These are phyloP conservation scores for Cordilura impudica DNA, from an alignment of 2,888 invertebrate species.

Conservation along the genomic window DNA sequence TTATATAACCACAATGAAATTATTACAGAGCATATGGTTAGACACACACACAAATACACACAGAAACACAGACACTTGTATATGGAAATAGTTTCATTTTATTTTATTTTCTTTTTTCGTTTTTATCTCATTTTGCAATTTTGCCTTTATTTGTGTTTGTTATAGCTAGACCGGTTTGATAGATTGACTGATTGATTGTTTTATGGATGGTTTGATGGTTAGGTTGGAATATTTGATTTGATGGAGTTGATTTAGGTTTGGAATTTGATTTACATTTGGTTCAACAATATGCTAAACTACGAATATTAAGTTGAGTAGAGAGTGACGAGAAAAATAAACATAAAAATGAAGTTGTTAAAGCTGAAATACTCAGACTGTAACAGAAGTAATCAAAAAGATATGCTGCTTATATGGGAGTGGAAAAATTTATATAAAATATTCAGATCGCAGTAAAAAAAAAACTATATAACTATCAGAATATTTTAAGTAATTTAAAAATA, in stretches of 20 bases:
- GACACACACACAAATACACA: not conserved
- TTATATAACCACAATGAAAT: conserved; percentile 25
- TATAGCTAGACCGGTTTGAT: conserved; percentile 18
- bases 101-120: not conserved
- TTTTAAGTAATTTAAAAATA: too few relatives aligned
- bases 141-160: not conserved
- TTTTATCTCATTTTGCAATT: not conserved
- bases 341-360: not conserved
- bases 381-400: not conserved
- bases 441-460: too few relatives aligned
- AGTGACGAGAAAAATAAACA: not conserved
- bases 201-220: conserved; percentile 35
- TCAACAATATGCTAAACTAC: not conserved
- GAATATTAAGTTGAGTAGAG: not conserved
- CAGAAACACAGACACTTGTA: too few relatives aligned
- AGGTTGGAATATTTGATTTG: conserved; percentile 55
- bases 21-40: conserved; percentile 5
- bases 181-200: conserved; percentile 57
- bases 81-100: conserved; percentile 1
- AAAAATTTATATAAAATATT: too few relatives aligned
- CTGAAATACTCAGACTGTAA: not conserved
- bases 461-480: too few relatives aligned
- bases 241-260: conserved; percentile 55
- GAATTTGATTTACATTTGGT: conserved; percentile 48
- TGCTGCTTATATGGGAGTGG: not conserved